Evolutionary conservation across 2,113 vertebrate genomes (phyloP), one percentile per base, ranked within the genome.

Genomic region (Nothobranchius furzeri): DNA sequence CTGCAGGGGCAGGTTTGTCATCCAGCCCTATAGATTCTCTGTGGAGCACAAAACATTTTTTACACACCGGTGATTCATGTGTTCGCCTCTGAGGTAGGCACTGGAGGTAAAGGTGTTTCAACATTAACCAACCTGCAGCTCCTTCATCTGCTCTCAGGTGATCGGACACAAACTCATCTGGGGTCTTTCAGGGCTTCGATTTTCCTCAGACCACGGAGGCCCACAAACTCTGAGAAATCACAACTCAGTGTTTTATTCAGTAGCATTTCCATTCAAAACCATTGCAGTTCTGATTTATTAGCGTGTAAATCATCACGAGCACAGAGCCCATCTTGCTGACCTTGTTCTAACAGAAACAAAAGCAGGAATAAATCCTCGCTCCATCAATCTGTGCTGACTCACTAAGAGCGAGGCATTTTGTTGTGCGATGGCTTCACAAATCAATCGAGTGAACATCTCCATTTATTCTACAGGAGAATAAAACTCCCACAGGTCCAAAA

Each of bases 11-110:
- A 98, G 92, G 73, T 97, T 98, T 0, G 95, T 98, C 97, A 99
- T 98, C 97, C 98, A 3, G 92, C 86, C 98, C 94, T 9, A 98
- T 95, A n/a, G 95, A 95, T 49, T 93, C 93, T 24, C 97, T 99
- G 73, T 78, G 89, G 73, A 64, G 13, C 0, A 56, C 24, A 60
- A 15, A 15, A 35, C 3, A 17, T 36, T 12, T 42, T 20, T 17
- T 42, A 43, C 12, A 12, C 17, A 20, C 4, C 15, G 48, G 15
- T 54, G 52, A 35, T 52, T 20, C 30, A 56, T 17, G 47, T 40
- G 12, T 12, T 14, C 49, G 12, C 43, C 20, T 47, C 12, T 8
- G 46, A 49, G 14, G 47, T 12, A 42, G 10, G 52, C 12, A 4
- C 45, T 50, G 30, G 30, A 30, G 30, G 30, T 30, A 30, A 30